Conservation (phyloP, 2,113 vertebrate genomes). For the Tyrannus savana region DNA sequence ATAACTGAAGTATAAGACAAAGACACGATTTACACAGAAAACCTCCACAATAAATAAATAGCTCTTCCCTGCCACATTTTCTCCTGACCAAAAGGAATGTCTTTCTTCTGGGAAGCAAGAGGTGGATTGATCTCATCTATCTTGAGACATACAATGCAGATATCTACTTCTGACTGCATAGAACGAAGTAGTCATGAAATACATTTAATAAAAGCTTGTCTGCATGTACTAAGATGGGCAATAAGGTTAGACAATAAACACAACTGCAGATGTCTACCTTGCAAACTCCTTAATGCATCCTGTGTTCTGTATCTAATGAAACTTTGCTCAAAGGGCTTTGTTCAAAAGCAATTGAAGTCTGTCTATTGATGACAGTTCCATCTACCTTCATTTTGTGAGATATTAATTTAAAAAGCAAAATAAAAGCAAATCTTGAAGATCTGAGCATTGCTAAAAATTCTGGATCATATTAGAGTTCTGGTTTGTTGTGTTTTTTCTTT, state of each 20-base stretch:
- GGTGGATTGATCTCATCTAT: not conserved
- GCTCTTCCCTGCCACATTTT: not conserved
- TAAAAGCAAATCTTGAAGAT: slow-evolving; percentile 11
- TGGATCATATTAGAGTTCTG: slow-evolving; percentile 58
- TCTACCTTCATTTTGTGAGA: not conserved
- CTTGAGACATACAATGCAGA: not conserved
- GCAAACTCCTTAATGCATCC: not conserved
- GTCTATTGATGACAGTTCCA: not conserved
- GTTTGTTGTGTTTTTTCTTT: not conserved
- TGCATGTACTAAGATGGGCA: not conserved
- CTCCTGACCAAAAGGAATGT: rapidly evolving
- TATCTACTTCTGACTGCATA: not conserved
- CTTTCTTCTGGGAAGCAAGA: not conserved
- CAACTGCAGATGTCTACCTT: not conserved
- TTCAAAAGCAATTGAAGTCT: not conserved
- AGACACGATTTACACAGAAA: not conserved
- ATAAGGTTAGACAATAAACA: not conserved
- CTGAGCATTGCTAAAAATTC: slow-evolving; percentile 38
- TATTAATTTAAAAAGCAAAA: not conserved
- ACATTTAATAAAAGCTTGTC: not conserved
- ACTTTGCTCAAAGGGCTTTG: not conserved
- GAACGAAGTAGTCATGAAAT: not conserved
- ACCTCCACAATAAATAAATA: not conserved
- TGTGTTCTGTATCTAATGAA: not conserved
- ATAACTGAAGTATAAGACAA: not conserved